Evolutionary conservation across 23 tunicate species (phyloP).

Genomic region (Diplosoma virens): DNA sequence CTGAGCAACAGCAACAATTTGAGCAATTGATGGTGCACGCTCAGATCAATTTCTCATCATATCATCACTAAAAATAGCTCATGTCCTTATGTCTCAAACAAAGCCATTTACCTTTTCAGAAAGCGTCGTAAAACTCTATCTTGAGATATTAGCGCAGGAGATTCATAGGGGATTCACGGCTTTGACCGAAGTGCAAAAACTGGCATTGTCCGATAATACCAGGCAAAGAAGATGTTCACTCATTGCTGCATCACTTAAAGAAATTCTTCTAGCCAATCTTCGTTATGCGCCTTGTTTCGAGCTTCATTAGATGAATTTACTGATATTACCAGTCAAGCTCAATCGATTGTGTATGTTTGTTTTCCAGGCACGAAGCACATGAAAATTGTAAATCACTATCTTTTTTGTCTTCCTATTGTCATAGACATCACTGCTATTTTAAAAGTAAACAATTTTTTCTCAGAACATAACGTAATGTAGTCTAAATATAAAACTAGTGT

Average conservation of each 20-base stretch:
- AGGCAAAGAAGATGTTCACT: no score
- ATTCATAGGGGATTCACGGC: slow-evolving; percentile 56
- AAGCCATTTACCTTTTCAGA: slow-evolving; percentile 63
- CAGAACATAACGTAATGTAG: slow-evolving; percentile 39
- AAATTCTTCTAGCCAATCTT: slow-evolving; percentile 33
- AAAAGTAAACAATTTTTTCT: slow-evolving; percentile 40
- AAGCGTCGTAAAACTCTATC: slow-evolving; percentile 55
- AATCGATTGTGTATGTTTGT: slow-evolving; percentile 51
- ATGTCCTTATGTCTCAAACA: slow-evolving; percentile 48
- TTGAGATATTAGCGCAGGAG: slow-evolving; percentile 45
- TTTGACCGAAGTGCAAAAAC: slow-evolving; percentile 53
- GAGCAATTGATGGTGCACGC: slow-evolving; percentile 17
- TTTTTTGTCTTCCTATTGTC: slow-evolving; percentile 41
- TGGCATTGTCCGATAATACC: slow-evolving; percentile 57
- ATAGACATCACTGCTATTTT: slow-evolving; percentile 31
- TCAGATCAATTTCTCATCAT: slow-evolving; percentile 46
- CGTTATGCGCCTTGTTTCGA: slow-evolving; percentile 61
- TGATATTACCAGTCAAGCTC: slow-evolving; percentile 55
- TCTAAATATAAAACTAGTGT: slow-evolving; percentile 46
- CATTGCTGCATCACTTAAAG: no score
- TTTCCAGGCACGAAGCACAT: slow-evolving; percentile 34
- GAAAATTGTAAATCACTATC: slow-evolving; percentile 37
- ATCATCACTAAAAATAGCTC: slow-evolving; percentile 60
- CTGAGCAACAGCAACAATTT: slow-evolving; percentile 42
- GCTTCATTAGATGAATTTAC: slow-evolving; percentile 71